Evolutionary conservation across 2,113 vertebrate genomes (phyloP).

Genomic region (Myiopsitta monachus): DNA sequence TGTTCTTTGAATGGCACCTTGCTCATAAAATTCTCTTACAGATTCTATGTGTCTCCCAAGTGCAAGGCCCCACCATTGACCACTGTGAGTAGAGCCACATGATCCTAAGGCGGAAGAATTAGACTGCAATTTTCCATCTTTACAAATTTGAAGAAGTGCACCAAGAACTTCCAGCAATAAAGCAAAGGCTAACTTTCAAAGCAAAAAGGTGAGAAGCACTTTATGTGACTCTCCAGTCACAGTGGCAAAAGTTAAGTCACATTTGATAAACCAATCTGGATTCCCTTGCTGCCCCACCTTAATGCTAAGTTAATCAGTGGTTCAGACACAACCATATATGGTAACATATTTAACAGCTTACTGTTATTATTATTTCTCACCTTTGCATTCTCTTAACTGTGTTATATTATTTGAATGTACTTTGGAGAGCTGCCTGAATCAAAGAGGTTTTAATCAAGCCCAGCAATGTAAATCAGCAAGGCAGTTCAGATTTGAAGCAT

Average conservation of each 20-base stretch:
- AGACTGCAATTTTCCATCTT: neutral
- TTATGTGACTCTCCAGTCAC: neutral
- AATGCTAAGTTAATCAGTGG: neutral
- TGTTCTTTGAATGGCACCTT: neutral
- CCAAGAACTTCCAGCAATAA: neutral
- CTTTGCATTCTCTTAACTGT: neutral
- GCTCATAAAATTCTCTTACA: neutral
- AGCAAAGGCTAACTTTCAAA: neutral
- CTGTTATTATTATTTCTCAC: neutral
- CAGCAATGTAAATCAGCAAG: neutral
- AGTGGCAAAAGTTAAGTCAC: neutral
- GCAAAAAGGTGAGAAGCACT: neutral
- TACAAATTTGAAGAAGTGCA: neutral
- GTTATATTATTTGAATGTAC: neutral
- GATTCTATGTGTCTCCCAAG: neutral
- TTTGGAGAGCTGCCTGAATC: neutral
- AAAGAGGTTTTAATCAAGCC: neutral
- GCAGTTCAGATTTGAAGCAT: neutral
- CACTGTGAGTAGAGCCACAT: accelerated
- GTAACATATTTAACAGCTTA: neutral
- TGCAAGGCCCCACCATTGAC: neutral
- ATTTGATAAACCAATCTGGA: neutral
- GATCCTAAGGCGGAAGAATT: neutral
- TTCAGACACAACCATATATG: neutral
- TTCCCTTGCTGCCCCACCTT: neutral